Conservation (phyloP, 2,797 vertebrate species). For the Chelonia mydas region DNA sequence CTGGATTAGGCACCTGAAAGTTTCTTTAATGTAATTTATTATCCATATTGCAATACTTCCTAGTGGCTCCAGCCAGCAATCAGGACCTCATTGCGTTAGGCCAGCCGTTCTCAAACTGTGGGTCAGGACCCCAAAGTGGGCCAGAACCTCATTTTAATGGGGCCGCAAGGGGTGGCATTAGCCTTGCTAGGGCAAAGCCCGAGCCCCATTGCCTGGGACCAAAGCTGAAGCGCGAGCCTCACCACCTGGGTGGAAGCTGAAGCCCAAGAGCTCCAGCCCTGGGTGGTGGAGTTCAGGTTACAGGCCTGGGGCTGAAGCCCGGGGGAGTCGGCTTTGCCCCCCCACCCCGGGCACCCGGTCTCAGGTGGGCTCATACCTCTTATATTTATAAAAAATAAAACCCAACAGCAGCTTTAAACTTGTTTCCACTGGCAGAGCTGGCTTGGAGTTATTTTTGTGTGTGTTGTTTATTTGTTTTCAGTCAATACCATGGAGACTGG, state of each 20-base stretch:
- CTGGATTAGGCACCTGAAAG: not conserved
- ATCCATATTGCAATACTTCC: not conserved
- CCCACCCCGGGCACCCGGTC: too few relatives aligned
- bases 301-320: too few relatives aligned
- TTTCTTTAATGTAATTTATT: not conserved
- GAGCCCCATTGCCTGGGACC: too few relatives aligned
- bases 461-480: not conserved
- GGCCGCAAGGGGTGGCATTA: too few relatives aligned
- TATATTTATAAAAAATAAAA: not conserved
- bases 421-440: not conserved
- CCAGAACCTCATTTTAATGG: too few relatives aligned
- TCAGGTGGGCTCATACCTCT: not conserved
- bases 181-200: too few relatives aligned
- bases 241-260: too few relatives aligned
- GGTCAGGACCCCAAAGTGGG: too few relatives aligned
- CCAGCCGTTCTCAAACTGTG: not conserved
- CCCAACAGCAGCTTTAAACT: not conserved
- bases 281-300: too few relatives aligned
- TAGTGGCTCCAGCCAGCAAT: constrained; percentile 51
- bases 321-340: too few relatives aligned
- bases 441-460: fast-evolving
- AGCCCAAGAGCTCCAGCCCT: too few relatives aligned
- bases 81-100: constrained; percentile 43
- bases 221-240: too few relatives aligned
- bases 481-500: not conserved